Evolutionary conservation across 2,113 vertebrate species (phyloP), one percentile per base, ranked within the genome.

Genomic region (Cnemophilus loriae): DNA sequence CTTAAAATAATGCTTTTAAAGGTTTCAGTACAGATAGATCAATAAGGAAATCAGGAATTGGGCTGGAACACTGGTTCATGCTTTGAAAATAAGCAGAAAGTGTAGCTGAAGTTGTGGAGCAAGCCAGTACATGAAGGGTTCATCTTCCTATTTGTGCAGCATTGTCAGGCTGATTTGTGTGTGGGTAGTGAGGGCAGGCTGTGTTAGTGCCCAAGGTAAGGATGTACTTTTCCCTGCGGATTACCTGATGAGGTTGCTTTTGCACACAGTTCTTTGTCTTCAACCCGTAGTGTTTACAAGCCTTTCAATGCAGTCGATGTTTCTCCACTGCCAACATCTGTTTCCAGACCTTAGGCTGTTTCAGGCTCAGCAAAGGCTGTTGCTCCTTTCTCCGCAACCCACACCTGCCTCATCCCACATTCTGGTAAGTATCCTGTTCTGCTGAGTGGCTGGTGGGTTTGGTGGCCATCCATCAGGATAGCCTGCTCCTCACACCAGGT

Each of bases 401-500:
- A 1, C 8, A 27, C 3, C 13, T 0, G 1, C 42, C 39, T 50
- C 47, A 26, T 63, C 28, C 61, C 6, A 1, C 21, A 1, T 68
- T 63, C 28, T 75, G 30, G 13, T 46, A 32, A 19, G 24, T 44
- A 17, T 37, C 39, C 30, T 30, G 13, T 17, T 82, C 23, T 78
- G 24, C 47, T 1, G 0, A 7, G 22, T 67, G 67, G n/a, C 47
- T 59, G 47, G 14, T 53, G 23, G 41, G 13, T 55, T 86, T 84
- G 84, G 56, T 56, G 46, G 42, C 32, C 50, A 70, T 11, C 26
- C 44, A 3, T 55, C 18, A 6, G 12, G 0, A 3, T 5, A 19
- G 6, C 61, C 33, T 67, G 28, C 26, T 41, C 15, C 35, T 59
- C 11, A 30, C 32, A 32, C 52, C 49, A 19, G 2, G 6, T 46